Base-by-base conservation (phyloP, 2,888 invertebrate species). In the Meta bourneti region DNA sequence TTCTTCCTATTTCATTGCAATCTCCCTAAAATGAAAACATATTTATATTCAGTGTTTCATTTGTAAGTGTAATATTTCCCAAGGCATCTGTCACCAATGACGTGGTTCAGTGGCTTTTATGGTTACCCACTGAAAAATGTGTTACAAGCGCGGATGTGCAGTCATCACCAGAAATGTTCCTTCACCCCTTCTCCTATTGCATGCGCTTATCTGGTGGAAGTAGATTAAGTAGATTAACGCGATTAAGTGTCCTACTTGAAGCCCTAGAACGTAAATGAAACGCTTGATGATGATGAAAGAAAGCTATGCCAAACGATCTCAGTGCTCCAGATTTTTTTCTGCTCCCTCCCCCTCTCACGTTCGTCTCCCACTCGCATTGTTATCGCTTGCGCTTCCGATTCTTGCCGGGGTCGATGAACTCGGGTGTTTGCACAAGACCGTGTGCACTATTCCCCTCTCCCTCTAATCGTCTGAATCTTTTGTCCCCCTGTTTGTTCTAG, bases 271-370 rank as follows among this genome's bases (percentile, higher is more conserved):
- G 52, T 52, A 83, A 83, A 83, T 83, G 83, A 72, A 85, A 85
- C 75, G 49, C 52, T 83, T 52, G 70, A 72, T 79, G 70, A 72
- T 79, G 51, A 61, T 80, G 71, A 82, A 54, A 70, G 79, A 90
- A 90, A 90, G 69, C 74, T 86, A 16, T 86, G 78, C 79, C 80
- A 90, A 85, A 90, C 79, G 81, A 89, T 92, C 85, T 83, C 78
- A 61, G 52, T 85, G 87, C 54, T 79, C 87, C 61, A 93, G 80
- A 75, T 87, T 92, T 81, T 78, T 75, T 90, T 72, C 69, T 94
- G 74, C 94, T 94, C 79, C 94, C 94, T 48, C 94, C 80, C 94
- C 94, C 81, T 94, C 94, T 94, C 51, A 94, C 94, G 70, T 93
- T 91, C 84, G 54, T 94, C 94, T 75, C 93, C 93, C 86, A 80